Percentiles rank a stretch among this genome's conserved stretches.
Conservation (phyloP, 2,888 invertebrate species). For the Agrotis segetum region DNA sequence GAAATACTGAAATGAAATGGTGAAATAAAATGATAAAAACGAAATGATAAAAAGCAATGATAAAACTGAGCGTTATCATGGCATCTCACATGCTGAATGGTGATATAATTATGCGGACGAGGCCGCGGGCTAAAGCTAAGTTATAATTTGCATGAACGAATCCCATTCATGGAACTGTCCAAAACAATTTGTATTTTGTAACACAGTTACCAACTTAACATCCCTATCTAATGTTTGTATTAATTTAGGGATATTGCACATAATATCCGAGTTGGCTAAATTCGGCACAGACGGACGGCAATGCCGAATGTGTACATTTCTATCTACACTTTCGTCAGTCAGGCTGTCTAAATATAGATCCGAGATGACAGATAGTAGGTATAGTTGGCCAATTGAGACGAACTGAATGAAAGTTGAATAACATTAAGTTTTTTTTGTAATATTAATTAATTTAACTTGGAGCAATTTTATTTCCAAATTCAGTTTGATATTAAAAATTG, state of each 20-base stretch:
- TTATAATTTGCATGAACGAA: constrained; percentile 4
- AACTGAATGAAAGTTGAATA: not conserved
- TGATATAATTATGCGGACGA: not conserved
- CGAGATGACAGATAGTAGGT: not conserved
- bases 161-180: constrained; percentile 10
- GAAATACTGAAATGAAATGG: no score
- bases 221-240: not conserved
- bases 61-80: no score
- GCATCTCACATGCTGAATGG: not conserved
- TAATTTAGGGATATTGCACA: not conserved
- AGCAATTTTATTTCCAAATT: no score
- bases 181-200: constrained; percentile 3
- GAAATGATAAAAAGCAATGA: no score
- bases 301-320: not conserved
- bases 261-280: not conserved
- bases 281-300: not conserved
- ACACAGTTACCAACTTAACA: constrained; percentile 8
- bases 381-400: not conserved
- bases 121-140: not conserved
- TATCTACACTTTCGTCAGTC: no score
- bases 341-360: not conserved
- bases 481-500: no score
- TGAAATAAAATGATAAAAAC: no score
- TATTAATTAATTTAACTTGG: no score
- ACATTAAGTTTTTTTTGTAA: not conserved